phyloP scores from a whole-genome alignment of 1,140 invertebrate species.

The Drosophila willistoni region DNA sequence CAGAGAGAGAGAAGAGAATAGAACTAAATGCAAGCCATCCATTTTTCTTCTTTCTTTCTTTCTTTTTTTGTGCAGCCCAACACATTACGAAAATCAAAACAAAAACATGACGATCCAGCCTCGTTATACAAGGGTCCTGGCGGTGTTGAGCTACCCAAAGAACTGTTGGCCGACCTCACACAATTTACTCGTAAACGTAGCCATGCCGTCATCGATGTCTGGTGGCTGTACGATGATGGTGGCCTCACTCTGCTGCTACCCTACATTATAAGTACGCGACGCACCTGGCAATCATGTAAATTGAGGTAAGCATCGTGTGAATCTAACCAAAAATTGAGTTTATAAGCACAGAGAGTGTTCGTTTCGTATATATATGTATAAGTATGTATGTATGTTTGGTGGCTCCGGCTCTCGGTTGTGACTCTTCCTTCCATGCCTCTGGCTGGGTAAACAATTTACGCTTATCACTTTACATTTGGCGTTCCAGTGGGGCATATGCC shows the following conservation, averaged over 20 bases:
- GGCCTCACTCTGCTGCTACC: slow-evolving; percentile 92
- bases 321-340: slow-evolving; percentile 6
- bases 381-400: no score
- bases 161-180: slow-evolving; percentile 87
- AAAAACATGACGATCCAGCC: slow-evolving; percentile 79
- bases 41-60: no score
- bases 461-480: slow-evolving; percentile 16
- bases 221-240: slow-evolving; percentile 99
- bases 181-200: slow-evolving; percentile 90
- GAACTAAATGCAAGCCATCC: slow-evolving; percentile 3
- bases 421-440: neutral
- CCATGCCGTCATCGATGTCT: slow-evolving; percentile 95
- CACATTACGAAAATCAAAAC: slow-evolving; percentile 81
- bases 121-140: slow-evolving; percentile 83
- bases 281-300: slow-evolving; percentile 93
- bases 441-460: slow-evolving; percentile 8
- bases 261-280: slow-evolving; percentile 94
- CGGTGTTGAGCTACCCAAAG: slow-evolving; percentile 85
- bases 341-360: neutral
- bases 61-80: slow-evolving; percentile 42
- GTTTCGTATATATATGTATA: no score
- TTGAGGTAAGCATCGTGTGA: slow-evolving; percentile 85
- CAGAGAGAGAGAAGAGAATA: no score
- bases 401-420: neutral
- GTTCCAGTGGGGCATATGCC: neutral